Percentiles rank a stretch among this genome's conserved stretches.
Evolutionary conservation across 2,888 invertebrate genomes (phyloP).

Genomic region (Cynaeus angustus): DNA sequence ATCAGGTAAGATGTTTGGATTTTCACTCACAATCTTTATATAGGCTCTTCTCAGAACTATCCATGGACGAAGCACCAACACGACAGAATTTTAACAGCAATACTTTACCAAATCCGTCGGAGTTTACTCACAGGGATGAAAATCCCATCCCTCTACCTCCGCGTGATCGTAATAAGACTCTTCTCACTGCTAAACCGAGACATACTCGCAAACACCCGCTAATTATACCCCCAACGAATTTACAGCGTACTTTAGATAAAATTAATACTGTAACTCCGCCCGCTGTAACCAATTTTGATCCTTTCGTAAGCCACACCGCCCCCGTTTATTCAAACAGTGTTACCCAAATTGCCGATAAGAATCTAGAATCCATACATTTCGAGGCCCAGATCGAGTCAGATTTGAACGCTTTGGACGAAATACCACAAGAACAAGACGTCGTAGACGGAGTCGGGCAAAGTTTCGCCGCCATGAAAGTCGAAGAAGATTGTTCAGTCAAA

Average conservation of each 20-base stretch:
- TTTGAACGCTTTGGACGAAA: conserved; percentile 76
- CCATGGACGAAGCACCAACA: conserved; percentile 22
- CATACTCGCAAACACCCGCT: conserved; percentile 89
- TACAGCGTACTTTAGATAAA: conserved; percentile 78
- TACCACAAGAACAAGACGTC: conserved; percentile 69
- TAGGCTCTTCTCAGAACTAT: conserved; percentile 12
- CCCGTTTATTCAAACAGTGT: conserved; percentile 65
- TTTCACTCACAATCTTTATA: conserved; percentile 1
- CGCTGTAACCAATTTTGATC: conserved; percentile 58
- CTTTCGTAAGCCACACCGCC: conserved; percentile 58
- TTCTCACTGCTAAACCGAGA: conserved; percentile 79
- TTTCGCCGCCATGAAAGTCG: conserved; percentile 52
- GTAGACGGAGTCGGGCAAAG: conserved; percentile 57
- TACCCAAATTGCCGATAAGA: conserved; percentile 64
- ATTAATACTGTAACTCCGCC: conserved; percentile 72
- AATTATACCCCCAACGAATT: conserved; percentile 79
- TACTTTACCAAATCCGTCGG: conserved; percentile 17
- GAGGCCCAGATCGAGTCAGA: conserved; percentile 78
- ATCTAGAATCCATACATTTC: conserved; percentile 72
- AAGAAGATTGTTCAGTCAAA: conserved; percentile 57
- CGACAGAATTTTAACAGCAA: conserved; percentile 22
- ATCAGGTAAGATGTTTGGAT: conserved; percentile 42
- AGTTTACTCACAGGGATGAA: conserved; percentile 61
- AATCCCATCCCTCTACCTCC: conserved; percentile 89
- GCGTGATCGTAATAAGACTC: conserved; percentile 79